Base-by-base conservation (phyloP, 2,888 invertebrate genomes). In the Holacanthella duospinosa region DNA sequence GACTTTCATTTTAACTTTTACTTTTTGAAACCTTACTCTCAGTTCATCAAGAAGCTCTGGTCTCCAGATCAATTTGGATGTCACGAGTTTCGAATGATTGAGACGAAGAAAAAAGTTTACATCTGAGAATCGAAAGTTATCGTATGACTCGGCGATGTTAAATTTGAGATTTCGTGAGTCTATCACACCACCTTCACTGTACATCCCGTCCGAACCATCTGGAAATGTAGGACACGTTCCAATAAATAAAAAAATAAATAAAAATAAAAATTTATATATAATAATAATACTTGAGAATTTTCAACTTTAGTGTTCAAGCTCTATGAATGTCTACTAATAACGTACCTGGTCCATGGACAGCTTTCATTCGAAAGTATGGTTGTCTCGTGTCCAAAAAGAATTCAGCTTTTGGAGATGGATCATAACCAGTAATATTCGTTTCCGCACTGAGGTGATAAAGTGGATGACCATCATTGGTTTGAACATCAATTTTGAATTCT, bases 71-170 rank as follows among this genome's bases (percentile, higher is more conserved):
- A 90, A 78, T n/a, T 83, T 84, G 65, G 89, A 88, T 1, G 88
- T 88, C 19, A 92, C 80, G 1, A 91, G 79, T 43, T 89, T 81
- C 0, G 91, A 91, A 75, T 91, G 90, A 78, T 92, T 92, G 70
- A 92, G 82, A 28, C 86, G 83, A 55, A 90, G 79, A 76, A 87
- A 89, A 26, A 88, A 89, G 2, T 86, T 83, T 26, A 90, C 78
- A 77, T 91, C 91, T 2, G 86, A 84, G 53, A 89, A 83, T 1
- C 83, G 82, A 71, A 88, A 84, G 76, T 89, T 88, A 68, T 89
- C 88, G 74, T 86, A 90, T 72, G 88, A 85, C 44, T 90, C 82
- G 88, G 89, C 90, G 16, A 89, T 82, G 75, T 89, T 84, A 70
- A 90, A 82, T 67, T 82, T 81, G 0, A 85, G 86, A 68, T 86